Base-by-base conservation (phyloP, 2,797 vertebrate genomes). In the Triplophysa bombifrons region DNA sequence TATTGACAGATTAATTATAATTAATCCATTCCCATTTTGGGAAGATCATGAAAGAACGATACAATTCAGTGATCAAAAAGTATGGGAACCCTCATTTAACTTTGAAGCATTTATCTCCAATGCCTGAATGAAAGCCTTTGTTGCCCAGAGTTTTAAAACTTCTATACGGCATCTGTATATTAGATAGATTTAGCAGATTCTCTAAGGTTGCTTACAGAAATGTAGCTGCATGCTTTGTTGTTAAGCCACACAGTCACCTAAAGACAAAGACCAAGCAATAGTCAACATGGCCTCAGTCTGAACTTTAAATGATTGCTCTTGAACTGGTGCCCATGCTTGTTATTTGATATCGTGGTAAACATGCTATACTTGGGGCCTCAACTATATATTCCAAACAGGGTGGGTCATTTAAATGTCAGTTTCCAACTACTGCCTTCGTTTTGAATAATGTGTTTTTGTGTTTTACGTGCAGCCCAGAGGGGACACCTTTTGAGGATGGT, bases 401-500 rank as follows among this genome's bases (percentile, higher is more conserved):
- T 38, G 41, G 58, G 25, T 65, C 19, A 20, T 53, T 44, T 77
- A 60, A 50, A 65, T 72, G 68, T 67, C 44, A 60, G 58, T 50
- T 17, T 69, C 14, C 22, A 50, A 48, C 17, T 72, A 12, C 7
- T 76, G 13, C n/a, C 60, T 69, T n/a, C 65, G 56, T 64, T 12
- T n/a, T 70, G 12, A 75, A 22, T 67, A 3, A 55, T 68, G 14
- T 41, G 8, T 61, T 63, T 27, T 66, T n/a, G 30, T 14, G 5
- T 82, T 86, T 8, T 80, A 27, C 50, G 53, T 82, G 34, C 88
- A 99, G 98, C 78, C 98, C 98, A 48, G 98, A 99, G 86, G 98
- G 98, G 88, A 99, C 98, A 68, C 98, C 98, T 0, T 99, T 99
- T 93, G 98, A 99, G 89, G 97, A 99, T 85, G 98, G 98, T 98